Base-by-base conservation (phyloP, 92 coral and sea anemone species). In the Umimayanthus kanabou region DNA sequence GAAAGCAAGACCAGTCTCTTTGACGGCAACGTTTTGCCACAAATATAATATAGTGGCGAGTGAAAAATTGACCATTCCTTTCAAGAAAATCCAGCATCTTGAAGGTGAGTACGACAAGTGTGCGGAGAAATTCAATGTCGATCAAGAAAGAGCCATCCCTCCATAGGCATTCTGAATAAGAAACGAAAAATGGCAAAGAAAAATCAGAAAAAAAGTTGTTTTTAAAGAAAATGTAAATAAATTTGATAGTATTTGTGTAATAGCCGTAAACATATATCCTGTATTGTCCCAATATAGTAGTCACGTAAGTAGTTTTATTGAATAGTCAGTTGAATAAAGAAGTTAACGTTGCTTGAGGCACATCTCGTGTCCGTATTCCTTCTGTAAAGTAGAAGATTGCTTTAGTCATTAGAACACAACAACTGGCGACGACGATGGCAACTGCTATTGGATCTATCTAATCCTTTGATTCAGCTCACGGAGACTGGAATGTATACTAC, bases 171-270 rank as follows among this genome's bases (percentile, higher is more conserved):
- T 61, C n/a, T 78, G 4, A 87, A 78, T 70, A 78, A 81, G 79
- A 83, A 79, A 42, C 47, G 49, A 74, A 88, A 88, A 88, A 91
- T 84, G 67, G 53, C 70, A 53, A 88, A 81, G 74, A 85, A 88
- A 84, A 88, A 88, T 85, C 78, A 89, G 85, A 89, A 89, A 90
- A 90, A 90, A 88, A 81, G 73, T 87, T 75, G 58, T 75, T 77
- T 81, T 81, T 71, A 77, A 90, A 76, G 65, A 87, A 75, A 90
- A 87, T 80, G 77, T 80, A 40, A 81, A 89, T 73, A 89, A 84
- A 76, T 82, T 87, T 33, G 37, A 33, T 33, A 33, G 37, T 33
- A 2, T 33, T 33, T 33, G 37, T 33, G 37, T 2, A 33, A 33
- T 33, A 33, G 37, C 37, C 2, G 37, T 33, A 0, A 33, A 33